Percentiles rank a stretch among this genome's conserved stretches.
Evolutionary conservation across 2,113 vertebrate genomes (phyloP).

Genomic region (Melanostigma gelatinosum): DNA sequence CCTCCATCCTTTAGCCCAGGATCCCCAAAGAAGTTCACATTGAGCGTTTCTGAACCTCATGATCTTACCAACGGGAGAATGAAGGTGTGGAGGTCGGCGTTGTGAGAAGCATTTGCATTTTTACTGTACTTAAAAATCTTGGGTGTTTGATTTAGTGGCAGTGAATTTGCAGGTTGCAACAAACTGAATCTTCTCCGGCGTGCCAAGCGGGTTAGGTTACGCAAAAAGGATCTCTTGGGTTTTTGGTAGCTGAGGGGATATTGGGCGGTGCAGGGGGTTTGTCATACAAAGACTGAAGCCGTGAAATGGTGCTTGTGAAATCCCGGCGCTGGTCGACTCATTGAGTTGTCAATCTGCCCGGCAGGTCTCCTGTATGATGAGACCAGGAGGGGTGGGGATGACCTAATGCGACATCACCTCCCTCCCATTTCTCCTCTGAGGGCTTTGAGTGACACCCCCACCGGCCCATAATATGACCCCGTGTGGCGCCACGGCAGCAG

Average conservation of each 20-base stretch:
- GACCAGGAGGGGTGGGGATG: constrained; percentile 61
- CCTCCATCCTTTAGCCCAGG: constrained; percentile 20
- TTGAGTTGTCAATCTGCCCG: constrained; percentile 77
- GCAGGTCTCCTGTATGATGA: constrained; percentile 65
- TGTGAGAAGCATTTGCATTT: neutral
- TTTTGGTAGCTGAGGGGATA: constrained; percentile 5
- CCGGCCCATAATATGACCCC: constrained; percentile 36
- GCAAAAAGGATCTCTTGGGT: too few relatives aligned
- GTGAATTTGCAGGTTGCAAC: too few relatives aligned
- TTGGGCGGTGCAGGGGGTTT: constrained; percentile 12
- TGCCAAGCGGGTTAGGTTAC: too few relatives aligned
- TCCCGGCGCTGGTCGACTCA: constrained; percentile 59
- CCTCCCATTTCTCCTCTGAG: constrained; percentile 43
- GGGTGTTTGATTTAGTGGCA: too few relatives aligned
- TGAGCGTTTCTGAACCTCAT: neutral
- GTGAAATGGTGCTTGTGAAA: constrained; percentile 72
- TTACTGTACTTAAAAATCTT: too few relatives aligned
- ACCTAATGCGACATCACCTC: constrained; percentile 68
- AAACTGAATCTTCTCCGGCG: too few relatives aligned
- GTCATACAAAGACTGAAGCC: constrained; percentile 64
- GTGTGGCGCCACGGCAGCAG: constrained; percentile 51
- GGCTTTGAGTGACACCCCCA: constrained; percentile 65
- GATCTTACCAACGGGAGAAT: neutral
- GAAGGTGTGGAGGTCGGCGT: neutral
- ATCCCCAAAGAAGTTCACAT: neutral